Evolutionary conservation across 2,797 vertebrate species (phyloP).

Genomic region (Phylloscopus collybita): DNA sequence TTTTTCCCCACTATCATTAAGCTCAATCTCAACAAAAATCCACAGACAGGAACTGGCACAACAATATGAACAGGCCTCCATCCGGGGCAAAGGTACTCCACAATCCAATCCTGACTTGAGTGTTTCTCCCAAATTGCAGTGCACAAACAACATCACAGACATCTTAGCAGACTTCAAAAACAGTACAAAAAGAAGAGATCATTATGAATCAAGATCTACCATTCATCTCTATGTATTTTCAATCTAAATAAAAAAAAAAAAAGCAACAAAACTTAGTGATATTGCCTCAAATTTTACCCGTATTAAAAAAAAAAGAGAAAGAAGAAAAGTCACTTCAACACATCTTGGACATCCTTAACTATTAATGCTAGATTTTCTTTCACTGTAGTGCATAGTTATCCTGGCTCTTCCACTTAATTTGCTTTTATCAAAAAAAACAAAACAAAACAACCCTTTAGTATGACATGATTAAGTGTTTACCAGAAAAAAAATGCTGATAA

Average conservation of each 20-base stretch:
- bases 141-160: slow-evolving; percentile 68
- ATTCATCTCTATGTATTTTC: slow-evolving; percentile 57
- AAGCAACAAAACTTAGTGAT: slow-evolving; percentile 66
- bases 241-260: slow-evolving; percentile 41
- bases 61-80: slow-evolving; percentile 39
- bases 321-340: slow-evolving; percentile 66
- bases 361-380: slow-evolving; percentile 72
- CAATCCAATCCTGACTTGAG: slow-evolving; percentile 22
- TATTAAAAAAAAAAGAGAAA: slow-evolving; percentile 75
- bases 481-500: slow-evolving; percentile 87
- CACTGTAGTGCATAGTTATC: slow-evolving; percentile 80
- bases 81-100: slow-evolving; percentile 28
- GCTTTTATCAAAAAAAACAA: slow-evolving; percentile 58
- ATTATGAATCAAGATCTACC: slow-evolving; percentile 66
- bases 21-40: slow-evolving; percentile 62
- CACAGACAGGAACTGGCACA: slow-evolving; percentile 51
- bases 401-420: slow-evolving; percentile 71
- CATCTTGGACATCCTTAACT: slow-evolving; percentile 61
- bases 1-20: neutral
- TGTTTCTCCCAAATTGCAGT: slow-evolving; percentile 60
- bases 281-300: slow-evolving; percentile 85
- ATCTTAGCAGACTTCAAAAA: slow-evolving; percentile 63
- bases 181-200: slow-evolving; percentile 64
- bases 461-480: slow-evolving; percentile 73
- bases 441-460: slow-evolving; percentile 34